A percentile compares a stretch with the other conserved stretches of the same genome.
Evolutionary conservation across 2,113 vertebrate species (phyloP).

Genomic region (Platysteira castanea): DNA sequence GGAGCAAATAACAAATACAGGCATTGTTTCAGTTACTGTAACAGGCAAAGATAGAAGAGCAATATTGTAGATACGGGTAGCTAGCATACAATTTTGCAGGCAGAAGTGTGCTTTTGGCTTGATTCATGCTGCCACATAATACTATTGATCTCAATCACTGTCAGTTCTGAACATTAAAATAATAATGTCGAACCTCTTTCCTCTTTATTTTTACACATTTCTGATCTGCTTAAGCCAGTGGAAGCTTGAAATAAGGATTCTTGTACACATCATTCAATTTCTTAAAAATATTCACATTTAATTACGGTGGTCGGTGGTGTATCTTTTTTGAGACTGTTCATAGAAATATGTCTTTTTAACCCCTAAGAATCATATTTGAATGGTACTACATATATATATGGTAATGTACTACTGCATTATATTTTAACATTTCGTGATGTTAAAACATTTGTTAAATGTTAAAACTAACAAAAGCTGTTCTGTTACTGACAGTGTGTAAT

Average conservation of each 20-base stretch:
- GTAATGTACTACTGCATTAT: not conserved
- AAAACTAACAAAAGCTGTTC: not conserved
- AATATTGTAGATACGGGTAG: not conserved
- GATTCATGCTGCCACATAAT: constrained; percentile 21
- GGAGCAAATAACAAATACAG: not conserved
- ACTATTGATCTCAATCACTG: constrained; percentile 52
- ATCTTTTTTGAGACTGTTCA: not conserved
- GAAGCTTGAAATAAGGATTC: not conserved
- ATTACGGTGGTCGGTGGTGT: not conserved
- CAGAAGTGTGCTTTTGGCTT: constrained; percentile 8
- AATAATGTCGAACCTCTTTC: constrained; percentile 6
- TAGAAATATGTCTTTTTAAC: not conserved
- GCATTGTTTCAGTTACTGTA: not conserved
- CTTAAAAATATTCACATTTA: not conserved
- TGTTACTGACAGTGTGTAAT: not conserved
- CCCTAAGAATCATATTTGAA: not conserved
- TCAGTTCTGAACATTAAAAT: constrained; percentile 32
- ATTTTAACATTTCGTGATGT: not conserved
- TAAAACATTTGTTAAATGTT: not conserved
- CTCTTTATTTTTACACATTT: not conserved
- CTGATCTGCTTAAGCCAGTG: not conserved
- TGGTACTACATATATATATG: not conserved
- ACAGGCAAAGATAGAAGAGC: not conserved
- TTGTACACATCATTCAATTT: not conserved
- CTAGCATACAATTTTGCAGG: not conserved